A percentile compares a stretch with the other conserved stretches of the same genome.
Conservation (phyloP, 2,888 invertebrate genomes). For the Cheilosia impressa region DNA sequence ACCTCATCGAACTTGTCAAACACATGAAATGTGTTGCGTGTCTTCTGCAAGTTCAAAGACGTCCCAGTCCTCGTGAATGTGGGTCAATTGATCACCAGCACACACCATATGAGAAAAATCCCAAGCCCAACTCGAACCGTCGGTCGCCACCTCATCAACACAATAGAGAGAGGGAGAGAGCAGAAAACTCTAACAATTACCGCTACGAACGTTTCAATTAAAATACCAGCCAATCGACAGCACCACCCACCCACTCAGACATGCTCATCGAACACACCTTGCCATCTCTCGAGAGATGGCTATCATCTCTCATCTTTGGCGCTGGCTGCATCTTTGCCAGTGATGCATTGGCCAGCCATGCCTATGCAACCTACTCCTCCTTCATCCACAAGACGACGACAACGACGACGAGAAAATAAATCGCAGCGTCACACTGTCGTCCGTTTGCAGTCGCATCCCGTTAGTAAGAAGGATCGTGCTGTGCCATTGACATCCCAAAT, state of each 20-base stretch:
- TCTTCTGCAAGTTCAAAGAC: conserved; percentile 53
- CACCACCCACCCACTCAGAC: conserved; percentile 63
- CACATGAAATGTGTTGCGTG: conserved; percentile 70
- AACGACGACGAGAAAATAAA: conserved; percentile 43
- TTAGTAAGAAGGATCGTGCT: conserved; percentile 35
- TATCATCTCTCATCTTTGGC: conserved; percentile 67
- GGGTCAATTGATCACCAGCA: conserved; percentile 66
- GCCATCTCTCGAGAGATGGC: conserved; percentile 40
- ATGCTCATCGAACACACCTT: conserved; percentile 67
- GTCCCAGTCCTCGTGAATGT: conserved; percentile 54
- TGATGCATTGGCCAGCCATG: conserved; percentile 3
- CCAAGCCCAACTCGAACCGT: conserved; percentile 12
- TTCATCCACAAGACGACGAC: background rate
- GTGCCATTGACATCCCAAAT: conserved; percentile 35
- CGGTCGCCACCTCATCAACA: background rate
- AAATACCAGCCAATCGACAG: conserved; percentile 71
- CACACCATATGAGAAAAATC: conserved; percentile 26
- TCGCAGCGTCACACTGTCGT: conserved; percentile 49
- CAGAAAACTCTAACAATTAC: conserved; percentile 62
- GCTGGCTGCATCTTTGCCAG: background rate
- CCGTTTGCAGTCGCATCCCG: conserved; percentile 50
- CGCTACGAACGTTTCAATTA: conserved; percentile 75
- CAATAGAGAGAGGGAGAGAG: conserved; percentile 2
- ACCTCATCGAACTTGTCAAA: conserved; percentile 67
- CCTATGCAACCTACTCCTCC: conserved; percentile 5